phyloP scores from a whole-genome alignment of 2,113 vertebrate genomes.

The Terrapene triunguis region DNA sequence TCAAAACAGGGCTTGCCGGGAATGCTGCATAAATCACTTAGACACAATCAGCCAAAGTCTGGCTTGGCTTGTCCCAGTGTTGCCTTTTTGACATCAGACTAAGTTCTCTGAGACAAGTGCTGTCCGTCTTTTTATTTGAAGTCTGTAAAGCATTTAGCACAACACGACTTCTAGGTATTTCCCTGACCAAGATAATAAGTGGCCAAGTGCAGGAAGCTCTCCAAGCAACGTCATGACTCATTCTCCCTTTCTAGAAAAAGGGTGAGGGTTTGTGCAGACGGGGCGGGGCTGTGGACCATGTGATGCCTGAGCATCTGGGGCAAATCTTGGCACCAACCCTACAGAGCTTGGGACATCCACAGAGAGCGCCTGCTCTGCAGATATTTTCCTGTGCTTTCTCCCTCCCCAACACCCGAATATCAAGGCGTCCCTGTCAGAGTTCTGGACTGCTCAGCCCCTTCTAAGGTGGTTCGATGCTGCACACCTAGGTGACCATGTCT shows the following conservation, averaged over 20 bases:
- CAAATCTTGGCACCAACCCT: background rate
- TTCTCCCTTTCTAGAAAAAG: background rate
- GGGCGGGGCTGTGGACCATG: background rate
- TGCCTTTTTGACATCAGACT: background rate
- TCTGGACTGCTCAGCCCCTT: background rate
- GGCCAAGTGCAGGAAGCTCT: background rate
- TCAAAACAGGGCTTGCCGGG: background rate
- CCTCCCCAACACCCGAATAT: too few relatives aligned
- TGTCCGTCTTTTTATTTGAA: background rate
- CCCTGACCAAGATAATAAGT: background rate
- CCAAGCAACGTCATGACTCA: background rate
- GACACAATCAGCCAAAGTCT: background rate
- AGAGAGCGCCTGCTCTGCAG: too few relatives aligned
- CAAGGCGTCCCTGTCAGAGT: too few relatives aligned
- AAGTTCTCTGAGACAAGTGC: background rate
- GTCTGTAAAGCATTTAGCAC: background rate
- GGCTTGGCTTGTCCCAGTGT: background rate
- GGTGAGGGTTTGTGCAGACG: too few relatives aligned
- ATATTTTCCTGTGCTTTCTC: background rate
- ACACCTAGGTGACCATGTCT: background rate
- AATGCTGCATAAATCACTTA: background rate
- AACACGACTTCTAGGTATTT: background rate
- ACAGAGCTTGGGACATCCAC: background rate
- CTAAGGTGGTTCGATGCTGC: background rate
- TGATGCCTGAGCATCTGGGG: background rate